phyloP scores from a whole-genome alignment of 2,797 vertebrate species.

The Sphenopsis melanotis region DNA sequence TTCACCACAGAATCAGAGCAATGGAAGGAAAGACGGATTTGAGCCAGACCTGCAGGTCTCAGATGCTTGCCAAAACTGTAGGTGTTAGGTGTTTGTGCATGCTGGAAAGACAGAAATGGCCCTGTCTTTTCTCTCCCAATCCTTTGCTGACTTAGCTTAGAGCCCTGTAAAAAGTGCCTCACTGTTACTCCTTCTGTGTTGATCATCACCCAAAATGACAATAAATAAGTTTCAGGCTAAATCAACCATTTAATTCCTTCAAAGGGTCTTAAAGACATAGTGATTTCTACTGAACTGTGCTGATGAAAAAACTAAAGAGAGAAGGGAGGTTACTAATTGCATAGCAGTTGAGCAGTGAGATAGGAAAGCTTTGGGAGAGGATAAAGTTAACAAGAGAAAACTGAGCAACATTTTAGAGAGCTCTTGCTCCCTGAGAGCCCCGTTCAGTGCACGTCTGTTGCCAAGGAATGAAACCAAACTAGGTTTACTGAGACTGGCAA shows the following conservation, averaged over 20 bases:
- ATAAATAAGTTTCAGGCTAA: not conserved
- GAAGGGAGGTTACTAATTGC: not conserved
- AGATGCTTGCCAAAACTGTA: not conserved
- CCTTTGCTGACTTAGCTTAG: not conserved
- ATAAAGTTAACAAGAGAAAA: not conserved
- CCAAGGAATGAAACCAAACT: not conserved
- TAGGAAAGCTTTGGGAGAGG: not conserved
- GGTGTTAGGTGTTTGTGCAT: not conserved
- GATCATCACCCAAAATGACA: not conserved
- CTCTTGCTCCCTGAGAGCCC: not conserved
- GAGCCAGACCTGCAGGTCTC: not conserved
- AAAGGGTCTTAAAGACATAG: not conserved
- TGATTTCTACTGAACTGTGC: not conserved
- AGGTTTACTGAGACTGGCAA: not conserved
- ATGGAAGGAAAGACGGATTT: not conserved
- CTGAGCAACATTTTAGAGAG: not conserved
- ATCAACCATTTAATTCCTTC: not conserved
- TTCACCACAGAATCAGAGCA: not conserved
- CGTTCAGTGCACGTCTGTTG: not conserved
- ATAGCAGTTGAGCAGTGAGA: not conserved
- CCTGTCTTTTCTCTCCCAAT: not conserved
- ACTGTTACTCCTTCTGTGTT: rapidly evolving
- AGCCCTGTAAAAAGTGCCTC: not conserved
- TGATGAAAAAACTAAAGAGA: not conserved
- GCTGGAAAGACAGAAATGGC: not conserved